A percentile compares a stretch with the other conserved stretches of the same genome.
These are phyloP conservation scores for Eulacestoma nigropectus DNA, from an alignment of 2,113 vertebrate genomes.

Conservation along the genomic window DNA sequence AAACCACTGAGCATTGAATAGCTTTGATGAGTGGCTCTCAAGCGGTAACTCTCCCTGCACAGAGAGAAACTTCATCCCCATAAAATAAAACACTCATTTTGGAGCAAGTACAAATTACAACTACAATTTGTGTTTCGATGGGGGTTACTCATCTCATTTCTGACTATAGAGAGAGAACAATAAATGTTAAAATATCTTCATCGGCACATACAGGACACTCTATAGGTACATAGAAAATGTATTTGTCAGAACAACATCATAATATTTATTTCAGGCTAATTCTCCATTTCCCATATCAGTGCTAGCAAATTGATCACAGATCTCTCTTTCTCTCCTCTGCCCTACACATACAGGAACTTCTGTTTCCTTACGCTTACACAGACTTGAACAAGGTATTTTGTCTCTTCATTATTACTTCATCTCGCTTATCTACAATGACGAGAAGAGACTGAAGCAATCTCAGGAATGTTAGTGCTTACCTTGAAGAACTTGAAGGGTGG, in stretches of 20 bases:
- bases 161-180: background rate
- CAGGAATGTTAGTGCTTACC: conserved; percentile 23
- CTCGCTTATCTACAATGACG: background rate
- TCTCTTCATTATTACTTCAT: conserved; percentile 29
- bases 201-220: background rate
- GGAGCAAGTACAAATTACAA: background rate
- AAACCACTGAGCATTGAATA: background rate
- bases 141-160: background rate
- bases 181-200: background rate
- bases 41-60: conserved; percentile 7
- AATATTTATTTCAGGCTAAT: background rate
- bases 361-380: background rate
- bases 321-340: background rate
- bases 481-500: conserved; percentile 12
- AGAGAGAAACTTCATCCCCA: conserved; percentile 18
- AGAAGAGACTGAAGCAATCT: conserved; percentile 31
- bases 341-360: background rate
- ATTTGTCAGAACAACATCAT: background rate
- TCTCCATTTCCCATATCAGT: background rate
- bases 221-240: background rate
- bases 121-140: background rate
- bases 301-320: background rate
- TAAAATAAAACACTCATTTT: conserved; percentile 34
- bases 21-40: background rate
- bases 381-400: background rate